Conservation (phyloP, 2,888 invertebrate genomes). For the Acanthococcus lagerstroemiae region DNA sequence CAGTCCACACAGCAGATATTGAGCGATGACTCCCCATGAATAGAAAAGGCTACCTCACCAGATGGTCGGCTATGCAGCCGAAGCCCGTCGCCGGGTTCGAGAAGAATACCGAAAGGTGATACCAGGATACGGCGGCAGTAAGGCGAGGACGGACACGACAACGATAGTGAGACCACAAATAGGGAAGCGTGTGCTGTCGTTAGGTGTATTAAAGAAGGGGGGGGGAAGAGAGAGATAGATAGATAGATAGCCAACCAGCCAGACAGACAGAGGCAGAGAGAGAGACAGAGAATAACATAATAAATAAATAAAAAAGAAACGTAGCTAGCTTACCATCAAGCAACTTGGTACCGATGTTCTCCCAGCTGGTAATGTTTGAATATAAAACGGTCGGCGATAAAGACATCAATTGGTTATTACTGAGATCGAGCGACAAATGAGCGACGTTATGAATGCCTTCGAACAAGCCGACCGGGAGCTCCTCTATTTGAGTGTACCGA, state of each 20-base stretch:
- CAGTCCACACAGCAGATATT: too few relatives aligned
- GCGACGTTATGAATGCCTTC: slow-evolving; percentile 61
- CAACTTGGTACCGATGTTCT: slow-evolving; percentile 74
- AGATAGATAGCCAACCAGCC: too few relatives aligned
- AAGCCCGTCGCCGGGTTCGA: too few relatives aligned
- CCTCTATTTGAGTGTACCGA: slow-evolving; percentile 63
- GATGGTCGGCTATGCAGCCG: too few relatives aligned
- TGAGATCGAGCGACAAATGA: slow-evolving; percentile 69
- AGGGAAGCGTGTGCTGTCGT: neutral
- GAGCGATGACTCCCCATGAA: too few relatives aligned
- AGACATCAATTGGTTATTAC: slow-evolving; percentile 66
- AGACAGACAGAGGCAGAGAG: too few relatives aligned
- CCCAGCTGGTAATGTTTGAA: slow-evolving; percentile 77
- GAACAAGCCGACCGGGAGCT: slow-evolving; percentile 70
- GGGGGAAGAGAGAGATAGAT: neutral
- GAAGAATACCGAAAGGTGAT: too few relatives aligned
- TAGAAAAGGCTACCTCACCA: too few relatives aligned
- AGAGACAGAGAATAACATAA: neutral
- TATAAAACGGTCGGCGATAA: slow-evolving; percentile 77
- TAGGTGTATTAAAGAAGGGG: neutral
- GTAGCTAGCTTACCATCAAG: slow-evolving; percentile 57
- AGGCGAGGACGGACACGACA: too few relatives aligned
- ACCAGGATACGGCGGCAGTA: too few relatives aligned
- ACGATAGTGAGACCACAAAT: too few relatives aligned
- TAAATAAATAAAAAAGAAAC: neutral